Percentiles rank a stretch among this genome's conserved stretches.
These are phyloP conservation scores for Drosophila lacertosa DNA, from an alignment of 1,140 invertebrate genomes.

Conservation along the genomic window DNA sequence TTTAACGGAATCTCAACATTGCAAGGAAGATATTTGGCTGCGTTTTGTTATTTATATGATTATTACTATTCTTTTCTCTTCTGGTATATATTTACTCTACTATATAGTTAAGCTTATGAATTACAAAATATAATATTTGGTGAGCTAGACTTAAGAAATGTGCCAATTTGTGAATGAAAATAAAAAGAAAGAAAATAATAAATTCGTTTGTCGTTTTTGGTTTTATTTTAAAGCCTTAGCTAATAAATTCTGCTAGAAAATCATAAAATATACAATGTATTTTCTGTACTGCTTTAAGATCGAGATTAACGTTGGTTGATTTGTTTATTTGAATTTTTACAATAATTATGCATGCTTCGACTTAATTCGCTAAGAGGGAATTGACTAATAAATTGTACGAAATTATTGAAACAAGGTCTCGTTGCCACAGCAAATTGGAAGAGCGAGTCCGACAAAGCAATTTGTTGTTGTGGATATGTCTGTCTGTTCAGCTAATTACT, in stretches of 20 bases:
- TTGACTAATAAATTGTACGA: conserved; percentile 55
- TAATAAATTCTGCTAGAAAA: conserved; percentile 78
- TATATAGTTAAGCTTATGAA: conserved; percentile 28
- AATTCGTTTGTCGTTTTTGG: conserved; percentile 40
- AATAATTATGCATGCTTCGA: conserved; percentile 38
- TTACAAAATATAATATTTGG: too few relatives aligned
- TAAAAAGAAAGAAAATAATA: conserved; percentile 50
- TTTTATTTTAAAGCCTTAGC: conserved; percentile 61
- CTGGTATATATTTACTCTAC: background rate
- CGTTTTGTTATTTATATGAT: conserved; percentile 20
- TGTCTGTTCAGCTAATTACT: conserved; percentile 21
- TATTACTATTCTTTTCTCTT: background rate
- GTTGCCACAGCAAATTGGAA: background rate
- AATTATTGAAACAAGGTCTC: conserved; percentile 33
- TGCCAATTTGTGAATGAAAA: conserved; percentile 18
- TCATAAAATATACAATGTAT: conserved; percentile 49
- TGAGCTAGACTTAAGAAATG: conserved; percentile 27
- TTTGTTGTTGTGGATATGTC: conserved; percentile 51
- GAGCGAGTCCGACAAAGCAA: background rate
- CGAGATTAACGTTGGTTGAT: conserved; percentile 64
- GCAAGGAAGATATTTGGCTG: conserved; percentile 78
- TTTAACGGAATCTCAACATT: conserved; percentile 78
- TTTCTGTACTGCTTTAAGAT: conserved; percentile 49
- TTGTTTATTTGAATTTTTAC: conserved; percentile 36
- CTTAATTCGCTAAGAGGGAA: conserved; percentile 60